Conservation (phyloP, 2,797 vertebrate genomes). For the Cirrhinus molitorella region DNA sequence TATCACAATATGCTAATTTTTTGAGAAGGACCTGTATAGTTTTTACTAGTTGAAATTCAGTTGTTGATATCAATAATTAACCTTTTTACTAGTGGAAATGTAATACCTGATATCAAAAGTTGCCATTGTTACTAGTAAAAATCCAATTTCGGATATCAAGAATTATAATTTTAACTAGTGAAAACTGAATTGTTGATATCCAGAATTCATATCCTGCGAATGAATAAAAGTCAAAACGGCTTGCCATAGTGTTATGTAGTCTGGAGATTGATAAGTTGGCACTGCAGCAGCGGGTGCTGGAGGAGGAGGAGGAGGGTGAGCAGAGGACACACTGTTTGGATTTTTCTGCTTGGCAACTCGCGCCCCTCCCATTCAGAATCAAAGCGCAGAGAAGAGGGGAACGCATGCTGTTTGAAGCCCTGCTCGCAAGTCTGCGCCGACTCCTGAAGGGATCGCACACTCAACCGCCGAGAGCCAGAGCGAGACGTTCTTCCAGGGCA, state of each 20-base stretch:
- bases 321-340: conserved; percentile 47
- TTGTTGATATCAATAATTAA: too few relatives aligned
- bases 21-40: too few relatives aligned
- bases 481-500: conserved; percentile 10
- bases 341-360: conserved; percentile 59
- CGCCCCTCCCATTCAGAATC: conserved; percentile 44
- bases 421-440: conserved; percentile 29
- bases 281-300: conserved; percentile 34
- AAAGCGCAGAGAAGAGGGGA: conserved; percentile 44
- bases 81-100: too few relatives aligned
- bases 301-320: conserved; percentile 12
- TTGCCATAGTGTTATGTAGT: conserved; percentile 47
- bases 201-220: too few relatives aligned
- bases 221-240: too few relatives aligned
- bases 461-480: conserved; percentile 39
- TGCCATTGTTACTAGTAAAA: too few relatives aligned
- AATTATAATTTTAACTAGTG: too few relatives aligned
- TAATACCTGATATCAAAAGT: too few relatives aligned
- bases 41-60: too few relatives aligned
- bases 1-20: too few relatives aligned
- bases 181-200: too few relatives aligned
- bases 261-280: conserved; percentile 49
- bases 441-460: conserved; percentile 37
- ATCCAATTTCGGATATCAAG: too few relatives aligned
- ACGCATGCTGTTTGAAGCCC: conserved; percentile 61